phyloP scores from a whole-genome alignment of 2,888 invertebrate genomes.

The Diabrotica balteata region DNA sequence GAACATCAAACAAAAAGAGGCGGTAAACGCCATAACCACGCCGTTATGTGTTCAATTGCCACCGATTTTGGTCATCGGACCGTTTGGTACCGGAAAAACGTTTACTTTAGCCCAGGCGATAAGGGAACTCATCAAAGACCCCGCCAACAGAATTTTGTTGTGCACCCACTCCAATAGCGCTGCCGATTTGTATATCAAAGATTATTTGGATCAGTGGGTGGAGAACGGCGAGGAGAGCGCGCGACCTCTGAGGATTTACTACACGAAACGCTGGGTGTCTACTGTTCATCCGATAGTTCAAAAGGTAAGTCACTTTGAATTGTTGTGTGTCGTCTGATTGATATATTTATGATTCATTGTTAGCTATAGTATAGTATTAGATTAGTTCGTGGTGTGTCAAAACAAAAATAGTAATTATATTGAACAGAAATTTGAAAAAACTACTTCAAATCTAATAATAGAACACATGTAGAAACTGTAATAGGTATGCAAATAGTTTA shows the following conservation, averaged over 20 bases:
- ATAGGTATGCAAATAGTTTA: no score
- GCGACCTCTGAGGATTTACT: slow-evolving; percentile 79
- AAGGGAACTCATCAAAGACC: slow-evolving; percentile 69
- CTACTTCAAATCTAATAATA: no score
- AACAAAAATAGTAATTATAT: no score
- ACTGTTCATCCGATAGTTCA: slow-evolving; percentile 77
- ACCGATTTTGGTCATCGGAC: slow-evolving; percentile 75
- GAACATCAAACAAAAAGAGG: slow-evolving; percentile 81
- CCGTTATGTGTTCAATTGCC: slow-evolving; percentile 69
- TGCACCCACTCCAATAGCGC: slow-evolving; percentile 90
- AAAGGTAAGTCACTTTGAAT: slow-evolving; percentile 60
- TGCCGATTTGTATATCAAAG: slow-evolving; percentile 84
- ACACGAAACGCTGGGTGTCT: slow-evolving; percentile 78
- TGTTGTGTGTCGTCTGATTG: no score
- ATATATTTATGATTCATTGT: no score
- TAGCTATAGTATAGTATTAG: no score
- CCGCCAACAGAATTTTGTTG: slow-evolving; percentile 74
- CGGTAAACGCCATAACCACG: slow-evolving; percentile 78
- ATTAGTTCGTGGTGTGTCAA: no score
- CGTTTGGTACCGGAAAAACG: slow-evolving; percentile 89
- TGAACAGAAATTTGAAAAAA: no score
- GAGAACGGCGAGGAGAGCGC: slow-evolving; percentile 71
- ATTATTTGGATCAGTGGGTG: slow-evolving; percentile 81
- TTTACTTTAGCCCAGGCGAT: slow-evolving; percentile 80
- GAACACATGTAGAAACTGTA: no score